Evolutionary conservation across 2,888 invertebrate species (phyloP), one percentile per base, ranked within the genome.

Genomic region (Campopleginae sp.): DNA sequence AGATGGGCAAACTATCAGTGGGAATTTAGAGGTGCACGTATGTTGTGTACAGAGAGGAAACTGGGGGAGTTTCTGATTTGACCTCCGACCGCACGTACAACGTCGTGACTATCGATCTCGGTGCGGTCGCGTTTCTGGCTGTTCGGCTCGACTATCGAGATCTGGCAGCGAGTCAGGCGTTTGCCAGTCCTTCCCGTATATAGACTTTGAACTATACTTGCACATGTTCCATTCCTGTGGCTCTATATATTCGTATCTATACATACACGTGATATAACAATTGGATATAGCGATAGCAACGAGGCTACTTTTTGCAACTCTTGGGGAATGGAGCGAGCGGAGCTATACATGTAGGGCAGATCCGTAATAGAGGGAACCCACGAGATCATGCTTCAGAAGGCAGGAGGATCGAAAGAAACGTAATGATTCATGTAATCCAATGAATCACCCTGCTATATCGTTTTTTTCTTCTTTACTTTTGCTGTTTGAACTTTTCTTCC

Each of bases 71-170:
- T 23, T 68, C 74, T 46, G 78, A 82, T 76, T 79, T 79, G 82
- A 85, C 79, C 79, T 79, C 79, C 71, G 79, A 82, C 82, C 82
- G 79, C 85, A 61, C 46, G 78, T 81, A 85, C 79, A 85, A 80
- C 74, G 74, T 70, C 77, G 74, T 70, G 84, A 78, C 75, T 79
- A 85, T 82, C 82, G 85, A 85, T 85, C 82, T 82, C 76, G 71
- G 79, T 85, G 79, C 79, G 82, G 82, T 79, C 66, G 78, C 75
- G 75, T 82, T 70, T 84, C 70, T 65, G 79, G 71, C 79, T 58
- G 71, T 75, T 65, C 71, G 46, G 66, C 74, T 82, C 71, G 44
- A 75, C 75, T 81, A 79, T 82, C 82, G 78, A 61, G 82, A 85
- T 82, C 82, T 85, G 82, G 82, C 85, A 79, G 65, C 70, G 71